phyloP scores from a whole-genome alignment of 1,140 invertebrate genomes.

The Eciton burchellii region DNA sequence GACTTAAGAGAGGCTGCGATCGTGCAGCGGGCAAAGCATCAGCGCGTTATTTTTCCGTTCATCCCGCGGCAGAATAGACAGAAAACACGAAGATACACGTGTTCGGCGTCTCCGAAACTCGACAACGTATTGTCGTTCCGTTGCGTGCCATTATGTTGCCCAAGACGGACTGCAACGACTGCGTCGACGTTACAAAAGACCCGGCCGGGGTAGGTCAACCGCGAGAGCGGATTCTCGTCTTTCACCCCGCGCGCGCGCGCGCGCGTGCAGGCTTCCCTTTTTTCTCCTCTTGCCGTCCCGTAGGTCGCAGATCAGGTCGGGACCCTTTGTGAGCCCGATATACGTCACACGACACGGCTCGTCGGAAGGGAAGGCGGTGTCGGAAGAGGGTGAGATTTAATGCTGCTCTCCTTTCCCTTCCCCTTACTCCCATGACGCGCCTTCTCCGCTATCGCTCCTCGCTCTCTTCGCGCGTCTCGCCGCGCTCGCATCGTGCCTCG shows the following conservation, averaged over 20 bases:
- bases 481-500: slow-evolving; percentile 56
- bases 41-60: no score
- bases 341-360: slow-evolving; percentile 57
- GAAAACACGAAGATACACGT: slow-evolving; percentile 8
- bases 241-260: slow-evolving; percentile 36
- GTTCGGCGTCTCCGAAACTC: slow-evolving; percentile 19
- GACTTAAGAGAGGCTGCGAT: not conserved
- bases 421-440: not conserved
- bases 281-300: slow-evolving; percentile 51
- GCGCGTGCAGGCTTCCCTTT: slow-evolving; percentile 22
- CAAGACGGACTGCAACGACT: slow-evolving; percentile 52
- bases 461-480: slow-evolving; percentile 54
- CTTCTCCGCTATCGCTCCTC: slow-evolving; percentile 4
- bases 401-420: slow-evolving; percentile 31
- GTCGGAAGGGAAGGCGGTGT: slow-evolving; percentile 57
- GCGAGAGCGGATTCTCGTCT: slow-evolving; percentile 64
- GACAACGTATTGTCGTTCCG: slow-evolving; percentile 26
- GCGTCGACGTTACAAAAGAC: slow-evolving; percentile 69
- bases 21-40: not conserved
- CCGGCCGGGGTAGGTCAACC: slow-evolving; percentile 66
- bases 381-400: slow-evolving; percentile 73
- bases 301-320: slow-evolving; percentile 71
- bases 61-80: no score
- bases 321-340: slow-evolving; percentile 67
- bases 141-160: slow-evolving; percentile 59